Evolutionary conservation across 1,140 invertebrate genomes (phyloP), one percentile per base, ranked within the genome.

Genomic region (Venturia canescens): DNA sequence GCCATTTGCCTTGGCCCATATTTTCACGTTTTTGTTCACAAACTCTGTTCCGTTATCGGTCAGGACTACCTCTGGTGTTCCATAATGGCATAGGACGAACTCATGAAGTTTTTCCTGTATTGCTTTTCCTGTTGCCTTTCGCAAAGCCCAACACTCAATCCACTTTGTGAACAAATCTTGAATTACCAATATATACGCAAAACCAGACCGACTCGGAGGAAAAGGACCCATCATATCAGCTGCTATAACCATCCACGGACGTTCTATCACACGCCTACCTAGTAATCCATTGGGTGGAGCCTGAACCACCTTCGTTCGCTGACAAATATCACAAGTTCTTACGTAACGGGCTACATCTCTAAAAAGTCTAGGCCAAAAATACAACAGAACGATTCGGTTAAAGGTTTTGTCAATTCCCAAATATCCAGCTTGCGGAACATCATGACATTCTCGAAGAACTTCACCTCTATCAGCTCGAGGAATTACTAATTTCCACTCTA

Each of bases 401-500:
- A 7, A 44, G 38, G 38, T 44, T 15, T 44, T 44, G 15, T 44
- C 38, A 7, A 44, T 15, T 15, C 38, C 67, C 21, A 67, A 26
- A 26, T 67, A 26, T 9, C 63, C 63, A 2, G 63, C 63, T 26
- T 67, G 63, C 15, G 63, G 26, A 6, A 26, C 26, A 23, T 21
- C 63, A 23, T 67, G 63, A 11, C 16, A 23, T 67, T 67, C 16
- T 34, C 38, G 15, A 34, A 6, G 67, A 31, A n/a, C n/a, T n/a
- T n/a, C n/a, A 13, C 27, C 15, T 13, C 38, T 27, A 6, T n/a
- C 7, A 13, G 31, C 4, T 34, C 31, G 29, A 16, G 26, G 26
- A 15, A 15, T 16, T 1, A 5, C n/a, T 31, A 70, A 34, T 23
- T 18, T 34, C 67, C 67, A 70, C 16, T 84, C 63, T 89, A 83